These are phyloP conservation scores for Todiramphus saurophagus DNA, from an alignment of 2,113 vertebrate species.

Conservation along the genomic window DNA sequence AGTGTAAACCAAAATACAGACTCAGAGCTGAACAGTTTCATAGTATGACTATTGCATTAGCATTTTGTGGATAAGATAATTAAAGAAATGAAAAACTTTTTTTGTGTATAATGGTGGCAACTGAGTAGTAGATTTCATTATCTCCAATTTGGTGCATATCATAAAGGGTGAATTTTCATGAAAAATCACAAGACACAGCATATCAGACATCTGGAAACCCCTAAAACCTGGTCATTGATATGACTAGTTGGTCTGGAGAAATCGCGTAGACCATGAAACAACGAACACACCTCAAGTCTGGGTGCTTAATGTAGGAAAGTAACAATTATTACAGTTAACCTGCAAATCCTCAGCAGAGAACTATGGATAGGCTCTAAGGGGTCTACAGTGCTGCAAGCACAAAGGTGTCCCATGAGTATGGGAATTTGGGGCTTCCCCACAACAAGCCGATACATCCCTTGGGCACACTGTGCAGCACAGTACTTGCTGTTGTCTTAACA, in stretches of 20 bases:
- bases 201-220: background rate
- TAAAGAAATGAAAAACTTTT: background rate
- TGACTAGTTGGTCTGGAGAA: background rate
- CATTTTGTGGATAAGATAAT: background rate
- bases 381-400: background rate
- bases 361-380: no score
- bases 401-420: background rate
- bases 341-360: background rate
- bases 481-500: background rate
- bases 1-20: background rate
- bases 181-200: accelerated
- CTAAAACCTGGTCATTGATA: background rate
- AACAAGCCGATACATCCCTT: background rate
- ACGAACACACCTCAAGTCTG: background rate
- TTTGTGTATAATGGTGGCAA: background rate
- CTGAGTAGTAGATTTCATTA: background rate
- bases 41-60: background rate
- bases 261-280: background rate
- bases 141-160: background rate
- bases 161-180: background rate
- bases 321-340: background rate
- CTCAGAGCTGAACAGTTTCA: background rate
- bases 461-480: accelerated
- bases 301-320: background rate
- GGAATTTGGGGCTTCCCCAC: background rate